Evolutionary conservation across 2,888 invertebrate genomes (phyloP).

Genomic region (Cerastoderma edule): DNA sequence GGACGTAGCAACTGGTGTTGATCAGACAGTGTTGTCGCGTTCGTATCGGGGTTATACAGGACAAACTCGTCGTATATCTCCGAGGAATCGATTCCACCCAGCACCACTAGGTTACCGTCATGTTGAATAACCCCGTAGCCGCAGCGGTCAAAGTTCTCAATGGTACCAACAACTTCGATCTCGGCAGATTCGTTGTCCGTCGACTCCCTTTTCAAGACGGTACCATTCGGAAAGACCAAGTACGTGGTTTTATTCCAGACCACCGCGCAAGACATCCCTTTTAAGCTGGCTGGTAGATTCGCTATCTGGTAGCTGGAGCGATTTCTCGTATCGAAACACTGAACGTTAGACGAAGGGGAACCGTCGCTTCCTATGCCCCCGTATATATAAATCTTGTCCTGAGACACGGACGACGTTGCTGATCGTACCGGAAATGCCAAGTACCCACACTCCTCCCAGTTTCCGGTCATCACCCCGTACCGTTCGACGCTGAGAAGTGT

Average conservation of each 20-base stretch:
- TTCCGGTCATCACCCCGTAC: conserved; percentile 55
- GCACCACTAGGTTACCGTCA: conserved; percentile 46
- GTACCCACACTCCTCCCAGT: conserved; percentile 62
- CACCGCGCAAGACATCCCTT: conserved; percentile 42
- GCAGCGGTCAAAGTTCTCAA: conserved; percentile 58
- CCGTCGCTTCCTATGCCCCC: conserved; percentile 64
- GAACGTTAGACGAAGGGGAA: conserved; percentile 49
- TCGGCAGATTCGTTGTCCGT: conserved; percentile 16
- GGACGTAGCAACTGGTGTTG: conserved; percentile 41
- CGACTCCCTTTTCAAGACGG: conserved; percentile 50
- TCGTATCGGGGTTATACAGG: conserved; percentile 35
- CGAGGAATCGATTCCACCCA: conserved; percentile 60
- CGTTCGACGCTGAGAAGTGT: conserved; percentile 64
- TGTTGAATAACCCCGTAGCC: conserved; percentile 61
- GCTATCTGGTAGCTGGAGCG: conserved; percentile 51
- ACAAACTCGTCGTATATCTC: conserved; percentile 51
- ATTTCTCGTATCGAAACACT: conserved; percentile 64
- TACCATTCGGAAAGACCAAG: conserved; percentile 63
- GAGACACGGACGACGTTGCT: conserved; percentile 59
- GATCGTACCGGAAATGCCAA: conserved; percentile 59
- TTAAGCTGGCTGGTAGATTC: conserved; percentile 45
- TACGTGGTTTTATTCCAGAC: conserved; percentile 41
- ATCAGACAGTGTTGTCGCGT: conserved; percentile 3
- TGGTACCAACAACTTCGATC: conserved; percentile 40
- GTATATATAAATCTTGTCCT: conserved; percentile 66